Evolutionary conservation across 2,797 vertebrate genomes (phyloP), one percentile per base, ranked within the genome.

Genomic region (Epinephelus malabaricus): DNA sequence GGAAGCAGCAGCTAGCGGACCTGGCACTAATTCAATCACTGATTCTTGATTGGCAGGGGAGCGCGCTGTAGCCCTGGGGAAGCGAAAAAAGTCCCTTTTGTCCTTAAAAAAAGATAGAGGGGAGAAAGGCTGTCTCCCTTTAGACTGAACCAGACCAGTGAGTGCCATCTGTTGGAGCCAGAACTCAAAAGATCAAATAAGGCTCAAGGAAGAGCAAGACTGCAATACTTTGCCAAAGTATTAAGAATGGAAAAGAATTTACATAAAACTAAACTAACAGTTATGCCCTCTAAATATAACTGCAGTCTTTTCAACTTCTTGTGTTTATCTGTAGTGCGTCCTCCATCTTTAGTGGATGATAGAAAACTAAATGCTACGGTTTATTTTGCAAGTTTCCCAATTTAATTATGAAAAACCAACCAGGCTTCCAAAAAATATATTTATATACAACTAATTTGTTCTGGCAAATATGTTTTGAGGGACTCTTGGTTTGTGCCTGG

Each of bases 1-100:
- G 78, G 91, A 93, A 93, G 90, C 77, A 63, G 50, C 71, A 70
- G 86, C 87, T 30, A 76, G 86, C 73, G 45, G 88, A 87, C 89
- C 84, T 92, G 90, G 92, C 92, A 91, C 91, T 92, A 92, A 94
- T 94, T 94, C 92, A 93, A 94, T 94, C 91, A 76, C 85, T 53
- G 83, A 72, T 83, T 85, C 82, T 71, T 92, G 91, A 94, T 90
- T 94, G 92, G 89, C 92, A 92, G 82, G 86, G 85, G 85, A 91
- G 79, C 15, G 43, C 9, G 73, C 62, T 51, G 71, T 63, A 64
- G 75, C 86, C 80, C 84, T 9, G 47, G 86, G 89, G 84, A 88
- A 79, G 83, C 1, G 53, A 63, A 73, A 85, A 85, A 82, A 84
- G 86, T 89, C 78, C 78, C 78, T 65, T 92, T 88, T 90, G 89